phyloP scores from a whole-genome alignment of 2,888 invertebrate genomes.

The Melipona beecheii region DNA sequence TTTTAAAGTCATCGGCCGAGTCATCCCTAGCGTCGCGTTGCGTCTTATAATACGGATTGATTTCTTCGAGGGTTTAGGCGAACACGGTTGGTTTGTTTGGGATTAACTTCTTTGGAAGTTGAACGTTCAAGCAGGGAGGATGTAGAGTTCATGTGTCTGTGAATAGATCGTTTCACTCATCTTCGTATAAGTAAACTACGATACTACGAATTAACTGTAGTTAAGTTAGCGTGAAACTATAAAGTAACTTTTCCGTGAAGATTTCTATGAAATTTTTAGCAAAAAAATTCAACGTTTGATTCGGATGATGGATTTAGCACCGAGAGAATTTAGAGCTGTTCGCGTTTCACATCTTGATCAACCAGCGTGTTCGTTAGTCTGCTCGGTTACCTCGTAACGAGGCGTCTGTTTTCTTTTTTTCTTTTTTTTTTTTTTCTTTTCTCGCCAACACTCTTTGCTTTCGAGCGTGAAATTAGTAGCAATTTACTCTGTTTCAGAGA shows the following conservation, averaged over 20 bases:
- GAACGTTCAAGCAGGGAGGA: background rate
- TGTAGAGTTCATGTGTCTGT: too few species aligned
- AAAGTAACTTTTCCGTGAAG: too few species aligned
- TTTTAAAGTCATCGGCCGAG: background rate
- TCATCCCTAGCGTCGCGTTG: background rate
- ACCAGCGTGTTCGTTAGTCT: conserved; percentile 24
- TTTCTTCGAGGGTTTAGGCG: background rate
- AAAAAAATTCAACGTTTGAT: too few species aligned
- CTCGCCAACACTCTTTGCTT: conserved; percentile 46
- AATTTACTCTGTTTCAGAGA: conserved; percentile 50
- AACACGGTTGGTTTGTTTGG: background rate
- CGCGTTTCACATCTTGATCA: conserved; percentile 36
- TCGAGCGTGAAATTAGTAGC: conserved; percentile 55
- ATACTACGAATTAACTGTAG: too few species aligned
- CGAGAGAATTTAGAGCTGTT: background rate
- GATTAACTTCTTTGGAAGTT: background rate
- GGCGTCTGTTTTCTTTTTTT: background rate
- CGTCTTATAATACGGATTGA: conserved; percentile 1
- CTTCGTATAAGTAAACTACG: too few species aligned
- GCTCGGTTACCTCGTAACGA: conserved; percentile 47
- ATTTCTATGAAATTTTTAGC: too few species aligned
- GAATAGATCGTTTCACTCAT: too few species aligned
- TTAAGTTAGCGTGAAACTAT: too few species aligned
- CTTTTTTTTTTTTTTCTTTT: conserved; percentile 47
- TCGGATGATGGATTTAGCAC: background rate